A percentile compares a stretch with the other conserved stretches of the same genome.
Conservation (phyloP, 2,113 vertebrate species). For the Cynopterus brachyotis region DNA sequence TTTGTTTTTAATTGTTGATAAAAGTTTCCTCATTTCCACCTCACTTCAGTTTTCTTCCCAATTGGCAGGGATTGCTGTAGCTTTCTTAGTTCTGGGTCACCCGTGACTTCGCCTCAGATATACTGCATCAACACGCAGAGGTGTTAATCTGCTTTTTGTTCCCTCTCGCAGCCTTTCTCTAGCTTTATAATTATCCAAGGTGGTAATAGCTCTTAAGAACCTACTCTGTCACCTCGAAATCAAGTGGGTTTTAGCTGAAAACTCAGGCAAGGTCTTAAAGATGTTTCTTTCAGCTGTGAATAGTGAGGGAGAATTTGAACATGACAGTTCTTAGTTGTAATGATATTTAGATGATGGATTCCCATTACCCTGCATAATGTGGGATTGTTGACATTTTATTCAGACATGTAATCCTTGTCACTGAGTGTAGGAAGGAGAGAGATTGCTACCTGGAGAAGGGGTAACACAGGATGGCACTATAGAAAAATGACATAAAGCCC, state of each 20-base stretch:
- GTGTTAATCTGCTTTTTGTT: slow-evolving; percentile 73
- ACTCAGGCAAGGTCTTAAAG: slow-evolving; percentile 76
- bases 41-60: slow-evolving; percentile 71
- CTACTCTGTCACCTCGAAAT: slow-evolving; percentile 81
- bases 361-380: slow-evolving; percentile 56
- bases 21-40: slow-evolving; percentile 64
- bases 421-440: background rate
- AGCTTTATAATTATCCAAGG: slow-evolving; percentile 81
- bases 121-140: slow-evolving; percentile 38
- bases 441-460: background rate
- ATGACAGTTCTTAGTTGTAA: slow-evolving; percentile 55
- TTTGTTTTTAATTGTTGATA: slow-evolving; percentile 74
- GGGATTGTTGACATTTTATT: slow-evolving; percentile 63
- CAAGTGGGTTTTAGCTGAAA: slow-evolving; percentile 79
- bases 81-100: slow-evolving; percentile 41
- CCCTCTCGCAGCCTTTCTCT: slow-evolving; percentile 49
- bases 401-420: slow-evolving; percentile 52
- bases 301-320: slow-evolving; percentile 54
- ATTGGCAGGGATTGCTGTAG: background rate
- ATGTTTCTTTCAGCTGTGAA: slow-evolving; percentile 73
- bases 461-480: background rate
- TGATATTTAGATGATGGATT: slow-evolving; percentile 74
- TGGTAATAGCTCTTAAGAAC: slow-evolving; percentile 72
- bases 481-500: slow-evolving; percentile 40
- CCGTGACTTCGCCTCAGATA: slow-evolving; percentile 34